Conservation (phyloP, 2,888 invertebrate species). For the Oasisia sp. region DNA sequence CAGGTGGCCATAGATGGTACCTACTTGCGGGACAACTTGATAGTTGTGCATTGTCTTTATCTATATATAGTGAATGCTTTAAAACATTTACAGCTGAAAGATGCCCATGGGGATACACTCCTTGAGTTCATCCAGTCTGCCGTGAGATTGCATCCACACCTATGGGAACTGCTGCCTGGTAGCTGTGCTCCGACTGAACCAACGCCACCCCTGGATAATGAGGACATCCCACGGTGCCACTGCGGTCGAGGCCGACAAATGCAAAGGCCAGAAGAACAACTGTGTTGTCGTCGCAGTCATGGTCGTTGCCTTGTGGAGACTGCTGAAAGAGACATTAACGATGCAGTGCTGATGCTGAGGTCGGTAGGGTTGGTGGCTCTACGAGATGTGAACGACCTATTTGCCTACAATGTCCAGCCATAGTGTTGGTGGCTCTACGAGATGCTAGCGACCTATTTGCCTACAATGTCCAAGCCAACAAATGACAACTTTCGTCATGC, state of each 20-base stretch:
- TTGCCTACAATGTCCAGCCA: constrained; percentile 8
- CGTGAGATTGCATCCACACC: constrained; percentile 18
- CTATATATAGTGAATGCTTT: too few species aligned
- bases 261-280: neutral
- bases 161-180: neutral
- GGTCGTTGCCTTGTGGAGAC: constrained; percentile 22
- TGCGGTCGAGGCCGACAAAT: constrained; percentile 13
- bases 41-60: too few species aligned
- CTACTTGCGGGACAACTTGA: too few species aligned
- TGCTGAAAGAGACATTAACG: constrained; percentile 19
- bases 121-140: neutral
- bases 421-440: neutral
- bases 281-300: constrained; percentile 18
- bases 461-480: neutral
- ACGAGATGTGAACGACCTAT: constrained; percentile 17
- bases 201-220: neutral
- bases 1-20: too few species aligned
- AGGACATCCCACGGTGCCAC: constrained; percentile 22
- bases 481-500: constrained; percentile 31
- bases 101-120: neutral
- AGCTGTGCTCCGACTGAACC: neutral
- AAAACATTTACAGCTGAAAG: constrained; percentile 21
- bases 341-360: neutral
- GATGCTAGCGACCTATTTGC: constrained; percentile 18
- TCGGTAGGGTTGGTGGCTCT: neutral